Conservation (phyloP, 2,888 invertebrate species). For the Brachylomia viminalis region DNA sequence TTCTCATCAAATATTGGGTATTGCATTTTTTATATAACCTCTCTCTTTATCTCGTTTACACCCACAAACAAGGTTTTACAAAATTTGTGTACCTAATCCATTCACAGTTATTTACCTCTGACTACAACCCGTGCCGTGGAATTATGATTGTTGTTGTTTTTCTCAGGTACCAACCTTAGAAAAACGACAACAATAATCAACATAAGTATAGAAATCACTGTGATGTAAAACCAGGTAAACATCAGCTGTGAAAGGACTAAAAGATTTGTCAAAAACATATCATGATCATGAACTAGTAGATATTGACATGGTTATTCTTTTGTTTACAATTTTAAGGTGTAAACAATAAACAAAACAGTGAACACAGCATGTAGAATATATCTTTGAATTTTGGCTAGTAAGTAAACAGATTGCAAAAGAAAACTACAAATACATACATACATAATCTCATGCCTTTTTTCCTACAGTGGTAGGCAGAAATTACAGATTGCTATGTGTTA, state of each 20-base stretch:
- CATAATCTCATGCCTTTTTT: too few species aligned
- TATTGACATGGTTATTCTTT: neutral
- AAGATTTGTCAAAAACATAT: neutral
- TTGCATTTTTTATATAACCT: neutral
- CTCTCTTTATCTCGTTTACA: neutral
- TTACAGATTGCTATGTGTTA: neutral
- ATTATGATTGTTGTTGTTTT: too few species aligned
- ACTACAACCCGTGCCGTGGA: neutral
- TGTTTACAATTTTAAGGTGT: neutral
- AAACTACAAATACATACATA: too few species aligned
- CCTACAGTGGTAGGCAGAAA: too few species aligned
- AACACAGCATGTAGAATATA: neutral
- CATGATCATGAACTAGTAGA: too few species aligned
- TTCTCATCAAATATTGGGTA: neutral
- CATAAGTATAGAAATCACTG: neutral
- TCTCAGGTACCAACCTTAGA: neutral
- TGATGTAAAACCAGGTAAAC: neutral
- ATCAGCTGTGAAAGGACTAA: neutral
- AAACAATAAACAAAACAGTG: neutral
- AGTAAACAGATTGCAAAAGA: too few species aligned
- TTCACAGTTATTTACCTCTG: neutral
- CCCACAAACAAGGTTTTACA: neutral
- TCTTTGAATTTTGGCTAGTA: neutral
- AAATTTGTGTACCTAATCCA: neutral
- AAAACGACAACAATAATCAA: neutral